Percentiles rank a stretch among this genome's conserved stretches.
Evolutionary conservation across 1,140 invertebrate species (phyloP).

Genomic region (Pseudomyrmex pallidus): DNA sequence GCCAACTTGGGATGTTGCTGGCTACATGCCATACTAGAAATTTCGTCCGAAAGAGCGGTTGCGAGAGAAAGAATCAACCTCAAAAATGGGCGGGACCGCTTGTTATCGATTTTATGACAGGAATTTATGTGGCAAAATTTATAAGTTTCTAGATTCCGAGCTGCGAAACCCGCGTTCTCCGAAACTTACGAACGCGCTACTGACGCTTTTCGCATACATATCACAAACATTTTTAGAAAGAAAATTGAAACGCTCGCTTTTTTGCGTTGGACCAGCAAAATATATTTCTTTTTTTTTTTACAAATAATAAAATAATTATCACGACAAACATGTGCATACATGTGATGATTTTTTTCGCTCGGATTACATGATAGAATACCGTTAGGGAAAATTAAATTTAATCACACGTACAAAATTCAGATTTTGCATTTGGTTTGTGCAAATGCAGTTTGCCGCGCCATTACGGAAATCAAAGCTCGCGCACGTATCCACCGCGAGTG

Average conservation of each 20-base stretch:
- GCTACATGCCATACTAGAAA: slow-evolving; percentile 39
- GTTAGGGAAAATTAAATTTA: slow-evolving; percentile 9
- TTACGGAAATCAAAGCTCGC: slow-evolving; percentile 32
- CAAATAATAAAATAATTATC: too few relatives aligned
- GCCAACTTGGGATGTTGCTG: slow-evolving; percentile 23
- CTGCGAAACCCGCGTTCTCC: background rate
- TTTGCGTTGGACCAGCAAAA: too few relatives aligned
- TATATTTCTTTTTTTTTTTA: too few relatives aligned
- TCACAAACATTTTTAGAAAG: background rate
- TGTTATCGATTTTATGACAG: slow-evolving; percentile 18
- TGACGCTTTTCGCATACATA: background rate
- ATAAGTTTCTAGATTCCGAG: background rate
- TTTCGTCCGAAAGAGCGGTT: slow-evolving; percentile 19
- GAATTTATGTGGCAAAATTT: slow-evolving; percentile 25
- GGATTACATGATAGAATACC: background rate
- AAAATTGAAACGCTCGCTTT: background rate
- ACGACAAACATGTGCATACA: too few relatives aligned
- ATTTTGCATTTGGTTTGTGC: slow-evolving; percentile 23
- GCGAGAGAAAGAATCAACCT: slow-evolving; percentile 16
- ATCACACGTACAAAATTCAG: background rate
- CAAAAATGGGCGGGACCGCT: slow-evolving; percentile 13
- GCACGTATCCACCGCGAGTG: background rate
- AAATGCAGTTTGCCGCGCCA: slow-evolving; percentile 17
- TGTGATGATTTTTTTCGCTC: background rate
- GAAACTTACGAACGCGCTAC: background rate